A percentile compares a stretch with the other conserved stretches of the same genome.
These are phyloP conservation scores for Drosophila sordidula DNA, from an alignment of 2,888 invertebrate species.

Conservation along the genomic window DNA sequence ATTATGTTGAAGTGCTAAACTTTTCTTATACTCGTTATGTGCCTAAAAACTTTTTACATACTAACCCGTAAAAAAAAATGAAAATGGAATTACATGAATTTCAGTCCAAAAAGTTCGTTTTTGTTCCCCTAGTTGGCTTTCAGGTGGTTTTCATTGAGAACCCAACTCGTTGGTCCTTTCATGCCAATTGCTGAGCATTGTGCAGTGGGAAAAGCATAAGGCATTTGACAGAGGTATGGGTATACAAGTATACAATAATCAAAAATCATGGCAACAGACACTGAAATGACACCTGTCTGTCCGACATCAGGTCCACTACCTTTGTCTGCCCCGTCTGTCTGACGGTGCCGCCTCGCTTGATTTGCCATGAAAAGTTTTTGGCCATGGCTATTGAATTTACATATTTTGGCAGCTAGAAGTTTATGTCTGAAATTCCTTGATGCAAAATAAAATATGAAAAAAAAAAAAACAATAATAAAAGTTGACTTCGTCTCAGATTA, in stretches of 20 bases:
- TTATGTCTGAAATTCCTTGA: conserved; percentile 26
- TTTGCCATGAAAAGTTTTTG: conserved; percentile 69
- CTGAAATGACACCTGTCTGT: conserved; percentile 71
- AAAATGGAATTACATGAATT: conserved; percentile 34
- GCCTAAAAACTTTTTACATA: conserved; percentile 61
- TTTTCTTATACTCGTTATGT: conserved; percentile 55
- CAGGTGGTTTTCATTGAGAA: conserved; percentile 31
- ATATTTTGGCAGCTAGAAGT: conserved; percentile 62
- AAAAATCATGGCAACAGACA: conserved; percentile 71
- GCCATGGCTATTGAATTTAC: conserved; percentile 65
- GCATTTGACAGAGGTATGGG: not conserved
- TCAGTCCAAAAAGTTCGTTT: conserved; percentile 32
- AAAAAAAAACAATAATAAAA: conserved; percentile 9
- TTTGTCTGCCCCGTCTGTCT: conserved; percentile 17
- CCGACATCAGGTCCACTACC: not conserved
- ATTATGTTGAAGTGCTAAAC: conserved; percentile 69
- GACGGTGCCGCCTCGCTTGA: conserved; percentile 52
- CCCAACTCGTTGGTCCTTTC: conserved; percentile 46
- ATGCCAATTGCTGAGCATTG: conserved; percentile 54
- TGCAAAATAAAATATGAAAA: conserved; percentile 5
- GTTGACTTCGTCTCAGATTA: conserved; percentile 26
- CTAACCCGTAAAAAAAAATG: conserved; percentile 6
- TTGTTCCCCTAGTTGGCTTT: conserved; percentile 28
- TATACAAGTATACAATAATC: conserved; percentile 61
- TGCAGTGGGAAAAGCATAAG: not conserved